Evolutionary conservation across 2,113 vertebrate genomes (phyloP).

Genomic region (Tragulus kanchil): DNA sequence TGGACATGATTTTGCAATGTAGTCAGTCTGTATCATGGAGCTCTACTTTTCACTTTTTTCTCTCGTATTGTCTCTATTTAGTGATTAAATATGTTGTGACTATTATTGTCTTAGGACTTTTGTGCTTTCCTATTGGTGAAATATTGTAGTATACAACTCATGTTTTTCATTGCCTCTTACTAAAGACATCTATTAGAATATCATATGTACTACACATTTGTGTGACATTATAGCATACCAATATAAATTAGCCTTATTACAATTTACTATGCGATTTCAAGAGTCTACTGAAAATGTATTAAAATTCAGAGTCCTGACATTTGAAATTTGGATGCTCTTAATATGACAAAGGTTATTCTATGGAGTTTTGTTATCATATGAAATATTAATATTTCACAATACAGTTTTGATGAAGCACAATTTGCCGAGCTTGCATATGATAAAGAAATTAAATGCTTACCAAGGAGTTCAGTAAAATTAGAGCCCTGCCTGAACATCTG

Average conservation of each 20-base stretch:
- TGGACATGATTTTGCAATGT: background rate
- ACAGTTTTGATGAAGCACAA: constrained; percentile 91
- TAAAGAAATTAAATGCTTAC: constrained; percentile 93
- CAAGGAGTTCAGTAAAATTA: constrained; percentile 90
- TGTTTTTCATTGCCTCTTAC: constrained; percentile 78
- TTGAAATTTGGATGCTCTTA: constrained; percentile 89
- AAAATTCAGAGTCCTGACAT: constrained; percentile 90
- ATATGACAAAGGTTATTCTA: constrained; percentile 90
- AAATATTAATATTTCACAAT: constrained; percentile 93
- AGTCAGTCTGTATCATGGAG: background rate
- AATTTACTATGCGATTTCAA: constrained; percentile 83
- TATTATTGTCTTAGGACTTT: constrained; percentile 42
- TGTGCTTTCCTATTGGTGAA: constrained; percentile 70
- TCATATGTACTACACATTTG: constrained; percentile 80
- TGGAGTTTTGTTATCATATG: constrained; percentile 90
- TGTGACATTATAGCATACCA: constrained; percentile 73
- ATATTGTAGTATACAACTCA: constrained; percentile 20
- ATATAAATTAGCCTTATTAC: constrained; percentile 84
- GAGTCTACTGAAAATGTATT: constrained; percentile 88
- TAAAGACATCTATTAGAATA: constrained; percentile 76
- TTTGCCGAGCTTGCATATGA: constrained; percentile 91
- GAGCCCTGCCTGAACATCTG: constrained; percentile 91
- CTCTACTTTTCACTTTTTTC: background rate
- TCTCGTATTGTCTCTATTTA: constrained; percentile 64
- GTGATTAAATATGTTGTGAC: constrained; percentile 61